Percentiles rank a stretch among this genome's conserved stretches.
Conservation (phyloP, 2,888 invertebrate genomes). For the Coenonympha arcania region DNA sequence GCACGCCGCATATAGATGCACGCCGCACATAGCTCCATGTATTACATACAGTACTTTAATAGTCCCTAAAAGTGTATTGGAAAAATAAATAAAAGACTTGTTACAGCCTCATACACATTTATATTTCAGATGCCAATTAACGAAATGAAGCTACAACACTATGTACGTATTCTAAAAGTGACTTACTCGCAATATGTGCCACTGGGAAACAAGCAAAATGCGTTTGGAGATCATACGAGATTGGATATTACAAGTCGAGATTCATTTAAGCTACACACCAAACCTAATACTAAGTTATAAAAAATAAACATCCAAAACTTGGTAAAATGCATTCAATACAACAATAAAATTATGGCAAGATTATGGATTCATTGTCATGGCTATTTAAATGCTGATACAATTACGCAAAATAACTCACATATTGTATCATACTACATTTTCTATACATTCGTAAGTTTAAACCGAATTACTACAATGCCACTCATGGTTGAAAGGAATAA, state of each 20-base stretch:
- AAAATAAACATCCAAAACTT: constrained; percentile 1
- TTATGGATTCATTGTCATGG: constrained; percentile 4
- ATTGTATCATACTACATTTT: no score
- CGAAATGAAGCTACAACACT: constrained; percentile 43
- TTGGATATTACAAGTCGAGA: background rate
- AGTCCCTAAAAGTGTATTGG: no score
- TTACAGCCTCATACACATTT: constrained; percentile 41
- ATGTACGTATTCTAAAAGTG: constrained; percentile 13
- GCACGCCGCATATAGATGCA: no score
- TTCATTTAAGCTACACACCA: background rate
- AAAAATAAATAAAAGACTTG: constrained; percentile 15
- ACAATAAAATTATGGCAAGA: constrained; percentile 12
- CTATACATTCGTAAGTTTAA: no score
- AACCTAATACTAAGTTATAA: background rate
- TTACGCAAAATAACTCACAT: no score
- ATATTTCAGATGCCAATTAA: constrained; percentile 58
- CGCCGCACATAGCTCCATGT: no score
- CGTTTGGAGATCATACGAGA: background rate
- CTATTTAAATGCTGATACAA: no score
- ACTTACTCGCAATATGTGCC: constrained; percentile 16
- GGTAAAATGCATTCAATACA: background rate
- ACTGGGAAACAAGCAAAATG: constrained; percentile 3
- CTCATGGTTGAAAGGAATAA: no score
- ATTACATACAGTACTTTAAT: no score
- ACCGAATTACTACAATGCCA: no score